These are phyloP conservation scores for Brachymystax lenok DNA, from an alignment of 2,797 vertebrate genomes.

Conservation along the genomic window DNA sequence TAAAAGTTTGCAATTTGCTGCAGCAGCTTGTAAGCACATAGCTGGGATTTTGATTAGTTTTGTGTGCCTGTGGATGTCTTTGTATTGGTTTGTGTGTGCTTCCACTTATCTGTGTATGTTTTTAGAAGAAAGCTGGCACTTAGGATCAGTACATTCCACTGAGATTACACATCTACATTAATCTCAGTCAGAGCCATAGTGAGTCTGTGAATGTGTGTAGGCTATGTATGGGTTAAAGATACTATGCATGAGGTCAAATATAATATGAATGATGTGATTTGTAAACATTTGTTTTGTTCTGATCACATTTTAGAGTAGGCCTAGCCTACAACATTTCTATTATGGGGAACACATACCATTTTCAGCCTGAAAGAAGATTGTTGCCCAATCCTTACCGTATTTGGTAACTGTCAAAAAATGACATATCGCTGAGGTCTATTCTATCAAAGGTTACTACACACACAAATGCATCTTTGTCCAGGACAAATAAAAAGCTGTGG, in stretches of 20 bases:
- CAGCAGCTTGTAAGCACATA: neutral
- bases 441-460: neutral
- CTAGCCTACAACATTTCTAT: neutral
- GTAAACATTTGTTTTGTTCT: neutral
- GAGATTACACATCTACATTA: constrained; percentile 75
- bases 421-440: neutral
- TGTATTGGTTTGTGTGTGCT: constrained; percentile 22
- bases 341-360: neutral
- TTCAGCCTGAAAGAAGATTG: neutral
- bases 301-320: neutral
- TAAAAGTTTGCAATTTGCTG: neutral
- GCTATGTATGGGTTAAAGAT: neutral
- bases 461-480: neutral
- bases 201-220: constrained; percentile 40
- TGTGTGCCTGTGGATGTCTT: constrained; percentile 16
- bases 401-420: constrained; percentile 4
- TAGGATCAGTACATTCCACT: constrained; percentile 63
- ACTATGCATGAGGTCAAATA: neutral
- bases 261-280: neutral
- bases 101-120: constrained; percentile 38
- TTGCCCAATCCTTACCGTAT: neutral
- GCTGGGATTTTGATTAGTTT: constrained; percentile 28
- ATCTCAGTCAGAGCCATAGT: constrained; percentile 56
- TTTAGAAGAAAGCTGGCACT: constrained; percentile 62
- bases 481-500: neutral